Conservation (phyloP, 2,113 vertebrate genomes). For the Siniperca knerii region DNA sequence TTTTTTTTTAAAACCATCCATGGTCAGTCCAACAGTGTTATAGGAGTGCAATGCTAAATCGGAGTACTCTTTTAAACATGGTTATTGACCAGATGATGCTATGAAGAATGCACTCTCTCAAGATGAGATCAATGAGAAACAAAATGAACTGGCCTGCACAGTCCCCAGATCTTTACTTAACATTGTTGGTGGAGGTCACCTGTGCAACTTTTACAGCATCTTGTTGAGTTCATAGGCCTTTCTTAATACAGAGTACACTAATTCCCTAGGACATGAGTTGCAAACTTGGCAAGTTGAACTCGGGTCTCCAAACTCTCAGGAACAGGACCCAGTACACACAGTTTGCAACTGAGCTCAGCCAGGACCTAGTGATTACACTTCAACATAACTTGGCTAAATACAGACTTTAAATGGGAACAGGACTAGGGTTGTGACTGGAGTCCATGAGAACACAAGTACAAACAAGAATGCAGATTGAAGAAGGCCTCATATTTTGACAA, state of each 20-base stretch:
- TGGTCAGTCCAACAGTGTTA: too few relatives aligned
- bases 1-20: neutral
- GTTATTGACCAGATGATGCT: too few relatives aligned
- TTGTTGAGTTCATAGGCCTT: neutral
- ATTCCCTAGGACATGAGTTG: neutral
- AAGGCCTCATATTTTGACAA: neutral
- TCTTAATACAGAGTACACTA: neutral
- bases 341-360: neutral
- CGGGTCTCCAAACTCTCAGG: neutral
- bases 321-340: neutral
- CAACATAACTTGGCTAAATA: too few relatives aligned
- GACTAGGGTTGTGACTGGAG: neutral
- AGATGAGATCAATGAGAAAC: neutral
- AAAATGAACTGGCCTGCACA: neutral
- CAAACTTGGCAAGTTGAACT: neutral
- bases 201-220: neutral
- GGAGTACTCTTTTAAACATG: too few relatives aligned
- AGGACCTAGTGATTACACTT: neutral
- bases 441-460: neutral
- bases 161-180: neutral
- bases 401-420: neutral
- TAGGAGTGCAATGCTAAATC: neutral
- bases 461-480: neutral
- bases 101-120: too few relatives aligned
- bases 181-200: neutral